Evolutionary conservation across 2,797 vertebrate genomes (phyloP).

Genomic region (Semotilus atromaculatus): DNA sequence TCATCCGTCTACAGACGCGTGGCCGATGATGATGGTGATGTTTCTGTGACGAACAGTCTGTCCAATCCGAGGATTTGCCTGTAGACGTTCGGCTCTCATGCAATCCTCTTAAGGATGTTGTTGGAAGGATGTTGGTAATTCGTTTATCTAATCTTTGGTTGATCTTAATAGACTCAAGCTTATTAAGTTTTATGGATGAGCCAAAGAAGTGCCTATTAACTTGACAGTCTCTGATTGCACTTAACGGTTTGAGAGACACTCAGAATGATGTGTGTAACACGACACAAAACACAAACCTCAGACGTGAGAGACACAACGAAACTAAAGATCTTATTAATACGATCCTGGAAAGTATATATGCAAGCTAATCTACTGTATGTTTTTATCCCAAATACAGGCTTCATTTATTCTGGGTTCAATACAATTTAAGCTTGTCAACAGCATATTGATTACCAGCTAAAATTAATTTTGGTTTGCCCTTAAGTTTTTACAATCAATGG

Average conservation of each 20-base stretch:
- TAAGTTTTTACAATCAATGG: not conserved
- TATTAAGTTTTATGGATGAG: slow-evolving; percentile 39
- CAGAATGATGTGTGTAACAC: not conserved
- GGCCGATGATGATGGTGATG: not conserved
- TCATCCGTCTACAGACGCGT: not conserved
- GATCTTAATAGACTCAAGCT: slow-evolving; percentile 41
- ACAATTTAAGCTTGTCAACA: not conserved
- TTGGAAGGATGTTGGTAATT: slow-evolving; percentile 42
- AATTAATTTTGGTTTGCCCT: not conserved
- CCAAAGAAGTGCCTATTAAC: not conserved
- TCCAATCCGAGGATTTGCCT: slow-evolving; percentile 1
- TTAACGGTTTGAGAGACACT: slow-evolving; percentile 13
- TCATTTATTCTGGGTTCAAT: not conserved
- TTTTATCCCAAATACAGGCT: not conserved
- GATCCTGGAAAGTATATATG: not conserved
- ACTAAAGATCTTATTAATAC: not conserved
- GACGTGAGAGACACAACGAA: not conserved
- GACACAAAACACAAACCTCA: not conserved
- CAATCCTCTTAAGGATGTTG: slow-evolving; percentile 23
- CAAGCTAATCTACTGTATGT: not conserved
- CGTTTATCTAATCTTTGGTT: slow-evolving; percentile 42
- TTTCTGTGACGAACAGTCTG: not conserved
- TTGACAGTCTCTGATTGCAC: not conserved
- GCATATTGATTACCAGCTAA: not conserved
- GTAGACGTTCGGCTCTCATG: not conserved